These are phyloP conservation scores for Heliangelus exortis DNA, from an alignment of 2,797 vertebrate genomes.

Conservation along the genomic window DNA sequence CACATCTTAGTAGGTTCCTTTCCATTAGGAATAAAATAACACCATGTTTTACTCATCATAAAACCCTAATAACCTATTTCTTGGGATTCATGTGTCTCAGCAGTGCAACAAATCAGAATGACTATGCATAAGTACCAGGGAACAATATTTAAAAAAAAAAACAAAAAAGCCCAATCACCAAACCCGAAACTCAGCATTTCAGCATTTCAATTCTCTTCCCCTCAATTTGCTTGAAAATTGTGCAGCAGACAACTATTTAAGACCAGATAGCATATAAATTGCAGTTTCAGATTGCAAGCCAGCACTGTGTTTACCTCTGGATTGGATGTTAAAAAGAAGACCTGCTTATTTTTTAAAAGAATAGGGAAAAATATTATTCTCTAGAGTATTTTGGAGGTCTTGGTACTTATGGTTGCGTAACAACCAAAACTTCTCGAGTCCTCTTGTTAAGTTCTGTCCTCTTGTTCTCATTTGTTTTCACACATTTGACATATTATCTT, in stretches of 20 bases:
- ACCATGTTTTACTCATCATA: background rate
- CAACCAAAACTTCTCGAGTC: constrained; percentile 34
- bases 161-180: background rate
- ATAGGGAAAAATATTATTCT: background rate
- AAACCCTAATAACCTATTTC: background rate
- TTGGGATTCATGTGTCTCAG: background rate
- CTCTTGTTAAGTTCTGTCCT: constrained; percentile 24
- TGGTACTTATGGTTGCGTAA: constrained; percentile 34
- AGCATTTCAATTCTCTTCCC: background rate
- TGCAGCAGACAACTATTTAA: background rate
- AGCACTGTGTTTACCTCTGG: background rate
- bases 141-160: background rate
- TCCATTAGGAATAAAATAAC: background rate
- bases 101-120: background rate
- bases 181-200: background rate
- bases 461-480: constrained; percentile 60
- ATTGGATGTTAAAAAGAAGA: background rate
- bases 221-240: background rate
- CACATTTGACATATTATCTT: constrained; percentile 49
- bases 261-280: background rate
- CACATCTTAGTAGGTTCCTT: background rate
- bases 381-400: constrained; percentile 9
- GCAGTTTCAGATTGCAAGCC: background rate
- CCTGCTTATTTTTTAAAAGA: background rate
- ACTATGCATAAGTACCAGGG: rapidly evolving